Evolutionary conservation across 2,113 vertebrate species (phyloP).

Genomic region (Puma concolor): DNA sequence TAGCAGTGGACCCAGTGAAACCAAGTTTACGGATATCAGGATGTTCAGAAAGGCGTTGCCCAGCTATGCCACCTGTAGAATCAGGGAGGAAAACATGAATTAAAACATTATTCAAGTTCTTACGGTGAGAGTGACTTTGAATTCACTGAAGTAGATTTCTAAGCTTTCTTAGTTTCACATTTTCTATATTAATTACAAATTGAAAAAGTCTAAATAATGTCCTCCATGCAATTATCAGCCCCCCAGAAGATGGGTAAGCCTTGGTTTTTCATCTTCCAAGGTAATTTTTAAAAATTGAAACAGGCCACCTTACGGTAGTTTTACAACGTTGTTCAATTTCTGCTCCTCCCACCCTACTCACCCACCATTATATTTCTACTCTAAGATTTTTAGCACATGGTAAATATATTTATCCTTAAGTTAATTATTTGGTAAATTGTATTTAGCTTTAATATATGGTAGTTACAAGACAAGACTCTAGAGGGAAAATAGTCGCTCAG

Average conservation of each 20-base stretch:
- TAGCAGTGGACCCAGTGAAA: slow-evolving; percentile 90
- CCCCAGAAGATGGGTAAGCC: not conserved
- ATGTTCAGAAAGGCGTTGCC: slow-evolving; percentile 89
- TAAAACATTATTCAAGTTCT: not conserved
- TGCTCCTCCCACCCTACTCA: not conserved
- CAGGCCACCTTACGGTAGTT: not conserved
- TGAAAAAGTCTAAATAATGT: not conserved
- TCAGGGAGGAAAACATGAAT: not conserved
- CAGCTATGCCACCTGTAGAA: slow-evolving; percentile 85
- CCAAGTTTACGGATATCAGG: slow-evolving; percentile 91
- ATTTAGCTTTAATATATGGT: not conserved
- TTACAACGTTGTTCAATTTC: not conserved
- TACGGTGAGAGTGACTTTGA: not conserved
- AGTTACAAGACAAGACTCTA: not conserved
- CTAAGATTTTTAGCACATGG: not conserved
- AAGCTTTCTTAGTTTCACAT: not conserved
- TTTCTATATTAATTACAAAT: not conserved
- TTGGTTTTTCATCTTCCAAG: not conserved
- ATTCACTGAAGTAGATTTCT: not conserved
- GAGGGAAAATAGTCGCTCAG: not conserved
- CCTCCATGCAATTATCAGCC: not conserved
- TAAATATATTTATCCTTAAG: not conserved
- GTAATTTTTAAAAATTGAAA: not conserved
- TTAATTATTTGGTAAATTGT: not conserved
- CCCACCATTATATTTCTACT: not conserved